These are phyloP conservation scores for Drosophila tsacasi DNA, from an alignment of 1,140 invertebrate species.

Conservation along the genomic window DNA sequence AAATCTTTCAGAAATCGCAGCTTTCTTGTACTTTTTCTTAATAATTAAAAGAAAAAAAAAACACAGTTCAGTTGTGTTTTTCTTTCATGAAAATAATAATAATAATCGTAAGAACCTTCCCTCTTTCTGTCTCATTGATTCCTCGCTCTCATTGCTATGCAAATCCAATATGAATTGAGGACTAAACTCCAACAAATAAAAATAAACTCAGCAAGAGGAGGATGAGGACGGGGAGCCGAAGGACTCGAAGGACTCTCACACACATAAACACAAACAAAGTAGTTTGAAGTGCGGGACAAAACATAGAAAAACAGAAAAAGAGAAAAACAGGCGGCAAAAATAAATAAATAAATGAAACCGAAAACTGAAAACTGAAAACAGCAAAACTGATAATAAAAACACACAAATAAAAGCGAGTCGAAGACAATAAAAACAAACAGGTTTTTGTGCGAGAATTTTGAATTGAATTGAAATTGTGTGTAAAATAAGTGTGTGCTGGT, in stretches of 20 bases:
- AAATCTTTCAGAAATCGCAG: no score
- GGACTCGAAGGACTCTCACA: slow-evolving; percentile 14
- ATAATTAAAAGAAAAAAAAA: no score
- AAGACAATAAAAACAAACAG: slow-evolving; percentile 57
- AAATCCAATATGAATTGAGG: slow-evolving; percentile 31
- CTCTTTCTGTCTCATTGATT: neutral
- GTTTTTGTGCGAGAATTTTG: slow-evolving; percentile 61
- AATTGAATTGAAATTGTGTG: slow-evolving; percentile 79
- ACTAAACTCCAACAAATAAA: slow-evolving; percentile 38
- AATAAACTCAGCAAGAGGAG: slow-evolving; percentile 34
- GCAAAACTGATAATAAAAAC: slow-evolving; percentile 30
- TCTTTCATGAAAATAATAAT: neutral
- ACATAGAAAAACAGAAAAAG: slow-evolving; percentile 8
- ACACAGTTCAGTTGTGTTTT: neutral
- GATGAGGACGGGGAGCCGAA: neutral
- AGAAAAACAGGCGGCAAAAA: slow-evolving; percentile 20
- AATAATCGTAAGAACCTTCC: neutral
- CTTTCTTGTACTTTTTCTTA: no score
- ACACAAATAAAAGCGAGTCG: slow-evolving; percentile 20
- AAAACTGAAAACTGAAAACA: slow-evolving; percentile 6
- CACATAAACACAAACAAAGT: slow-evolving; percentile 58
- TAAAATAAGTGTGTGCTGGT: slow-evolving; percentile 17
- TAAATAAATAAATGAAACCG: slow-evolving; percentile 46
- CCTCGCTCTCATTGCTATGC: slow-evolving; percentile 22
- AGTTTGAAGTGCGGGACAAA: slow-evolving; percentile 65